These are phyloP conservation scores for Pyrrhosoma nymphula DNA, from an alignment of 2,888 invertebrate genomes.

Conservation along the genomic window DNA sequence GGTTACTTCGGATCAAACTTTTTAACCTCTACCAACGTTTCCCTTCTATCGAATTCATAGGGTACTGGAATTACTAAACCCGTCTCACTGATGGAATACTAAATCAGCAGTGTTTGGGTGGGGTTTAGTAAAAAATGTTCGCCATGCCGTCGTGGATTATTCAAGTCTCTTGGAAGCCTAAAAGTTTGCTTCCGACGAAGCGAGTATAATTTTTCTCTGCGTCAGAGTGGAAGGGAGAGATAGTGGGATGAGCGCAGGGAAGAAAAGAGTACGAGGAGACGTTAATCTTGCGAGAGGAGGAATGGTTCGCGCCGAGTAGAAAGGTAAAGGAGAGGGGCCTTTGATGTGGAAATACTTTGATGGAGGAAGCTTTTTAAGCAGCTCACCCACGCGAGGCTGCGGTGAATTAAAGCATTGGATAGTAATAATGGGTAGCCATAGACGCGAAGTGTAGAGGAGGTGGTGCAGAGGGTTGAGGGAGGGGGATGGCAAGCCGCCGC, in stretches of 20 bases:
- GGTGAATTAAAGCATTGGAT: constrained; percentile 56
- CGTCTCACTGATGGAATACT: neutral
- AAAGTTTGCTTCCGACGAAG: neutral
- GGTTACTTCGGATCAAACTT: no score
- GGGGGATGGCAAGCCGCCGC: neutral
- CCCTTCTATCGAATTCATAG: neutral
- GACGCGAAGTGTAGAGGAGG: neutral
- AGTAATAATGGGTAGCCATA: constrained; percentile 10
- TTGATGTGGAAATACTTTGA: constrained; percentile 3
- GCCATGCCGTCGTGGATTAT: neutral
- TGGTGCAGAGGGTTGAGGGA: neutral
- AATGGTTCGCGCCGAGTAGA: no score
- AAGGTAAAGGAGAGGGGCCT: neutral
- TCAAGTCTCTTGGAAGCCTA: neutral
- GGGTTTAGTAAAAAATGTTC: neutral
- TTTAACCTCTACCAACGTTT: neutral
- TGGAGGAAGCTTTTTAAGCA: constrained; percentile 40
- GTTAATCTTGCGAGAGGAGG: constrained; percentile 35
- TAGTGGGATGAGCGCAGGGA: neutral
- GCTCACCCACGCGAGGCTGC: neutral
- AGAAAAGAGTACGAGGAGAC: neutral
- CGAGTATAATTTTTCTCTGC: neutral
- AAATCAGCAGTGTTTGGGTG: neutral
- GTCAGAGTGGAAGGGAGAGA: no score
- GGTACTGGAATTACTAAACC: neutral